Conservation (phyloP, 1,140 invertebrate genomes). For the Sycobia sp. region DNA sequence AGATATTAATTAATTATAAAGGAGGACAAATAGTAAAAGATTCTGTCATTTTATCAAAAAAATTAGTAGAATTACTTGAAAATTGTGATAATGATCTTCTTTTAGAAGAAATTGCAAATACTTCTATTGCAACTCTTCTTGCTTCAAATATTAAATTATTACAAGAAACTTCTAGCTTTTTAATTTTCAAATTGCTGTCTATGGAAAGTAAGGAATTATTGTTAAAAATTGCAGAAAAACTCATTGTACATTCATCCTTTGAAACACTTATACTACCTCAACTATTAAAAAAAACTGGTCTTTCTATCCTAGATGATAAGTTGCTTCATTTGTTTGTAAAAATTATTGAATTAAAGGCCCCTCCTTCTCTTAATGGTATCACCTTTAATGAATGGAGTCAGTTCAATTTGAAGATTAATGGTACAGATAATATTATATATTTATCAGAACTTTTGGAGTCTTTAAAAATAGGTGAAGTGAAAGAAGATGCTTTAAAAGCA, state of each 20-base stretch:
- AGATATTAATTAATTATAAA: constrained; percentile 67
- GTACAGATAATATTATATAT: constrained; percentile 38
- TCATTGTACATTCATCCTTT: constrained; percentile 72
- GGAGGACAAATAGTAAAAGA: constrained; percentile 69
- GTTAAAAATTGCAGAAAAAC: constrained; percentile 68
- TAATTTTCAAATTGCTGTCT: constrained; percentile 68
- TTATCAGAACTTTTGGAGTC: constrained; percentile 39
- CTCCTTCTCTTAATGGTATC: constrained; percentile 66
- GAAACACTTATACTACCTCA: constrained; percentile 75
- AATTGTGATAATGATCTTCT: constrained; percentile 59
- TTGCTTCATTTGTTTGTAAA: constrained; percentile 69
- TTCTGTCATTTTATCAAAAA: constrained; percentile 63
- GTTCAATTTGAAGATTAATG: constrained; percentile 67
- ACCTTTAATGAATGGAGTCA: constrained; percentile 68
- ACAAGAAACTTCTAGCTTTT: constrained; percentile 71
- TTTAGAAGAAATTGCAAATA: constrained; percentile 62
- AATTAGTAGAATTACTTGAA: constrained; percentile 57
- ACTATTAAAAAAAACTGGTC: constrained; percentile 68
- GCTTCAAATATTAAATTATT: constrained; percentile 67
- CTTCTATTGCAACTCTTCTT: constrained; percentile 66
- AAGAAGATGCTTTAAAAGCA: constrained; percentile 44
- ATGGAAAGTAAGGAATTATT: constrained; percentile 64
- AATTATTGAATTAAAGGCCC: constrained; percentile 71
- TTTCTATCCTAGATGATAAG: constrained; percentile 61
- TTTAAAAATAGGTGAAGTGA: constrained; percentile 34